Evolutionary conservation across 2,113 vertebrate genomes (phyloP).

Genomic region (Neodon shergylaensis): DNA sequence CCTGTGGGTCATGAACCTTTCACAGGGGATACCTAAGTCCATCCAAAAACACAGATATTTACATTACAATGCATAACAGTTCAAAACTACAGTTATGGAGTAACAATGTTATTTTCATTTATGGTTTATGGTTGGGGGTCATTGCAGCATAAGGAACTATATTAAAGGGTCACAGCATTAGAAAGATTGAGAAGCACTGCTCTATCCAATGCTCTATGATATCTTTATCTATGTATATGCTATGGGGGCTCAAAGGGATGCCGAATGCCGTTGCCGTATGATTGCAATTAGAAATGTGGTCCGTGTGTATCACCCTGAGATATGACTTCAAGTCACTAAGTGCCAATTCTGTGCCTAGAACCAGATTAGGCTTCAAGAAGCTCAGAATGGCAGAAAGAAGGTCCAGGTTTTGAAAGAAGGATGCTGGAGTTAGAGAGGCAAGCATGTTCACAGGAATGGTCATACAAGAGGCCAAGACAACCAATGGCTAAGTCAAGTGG

Average conservation of each 20-base stretch:
- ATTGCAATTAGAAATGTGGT: neutral
- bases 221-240: neutral
- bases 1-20: neutral
- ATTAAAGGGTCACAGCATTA: neutral
- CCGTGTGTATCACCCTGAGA: neutral
- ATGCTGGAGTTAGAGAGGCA: neutral
- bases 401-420: neutral
- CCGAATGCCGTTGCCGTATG: neutral
- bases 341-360: neutral
- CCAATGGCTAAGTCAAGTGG: neutral
- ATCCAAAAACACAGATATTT: neutral
- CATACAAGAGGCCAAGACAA: neutral
- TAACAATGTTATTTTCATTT: neutral
- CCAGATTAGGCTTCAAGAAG: neutral
- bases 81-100: neutral
- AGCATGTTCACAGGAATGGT: neutral
- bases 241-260: neutral
- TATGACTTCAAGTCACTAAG: neutral
- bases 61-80: neutral
- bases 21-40: neutral
- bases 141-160: neutral
- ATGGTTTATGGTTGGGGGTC: neutral
- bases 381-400: neutral
- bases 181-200: neutral
- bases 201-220: neutral